These are phyloP conservation scores for Labeo catla DNA, from an alignment of 2,113 vertebrate genomes.

Conservation along the genomic window DNA sequence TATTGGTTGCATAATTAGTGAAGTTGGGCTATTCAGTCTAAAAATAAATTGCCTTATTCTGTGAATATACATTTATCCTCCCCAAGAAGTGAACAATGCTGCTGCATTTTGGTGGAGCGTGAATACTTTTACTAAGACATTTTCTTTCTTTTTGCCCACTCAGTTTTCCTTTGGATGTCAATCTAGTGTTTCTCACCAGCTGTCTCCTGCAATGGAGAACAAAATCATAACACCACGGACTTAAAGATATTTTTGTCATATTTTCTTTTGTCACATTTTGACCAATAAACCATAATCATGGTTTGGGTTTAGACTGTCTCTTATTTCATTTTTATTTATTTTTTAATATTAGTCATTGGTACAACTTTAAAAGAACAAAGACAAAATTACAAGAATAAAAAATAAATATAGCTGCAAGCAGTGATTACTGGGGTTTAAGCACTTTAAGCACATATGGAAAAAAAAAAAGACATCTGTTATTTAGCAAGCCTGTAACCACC, in stretches of 20 bases:
- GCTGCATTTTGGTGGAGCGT: conserved; percentile 45
- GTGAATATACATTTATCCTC: not conserved
- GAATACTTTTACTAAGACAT: not conserved
- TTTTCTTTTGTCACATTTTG: conserved; percentile 50
- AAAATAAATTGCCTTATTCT: not conserved
- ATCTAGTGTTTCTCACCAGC: conserved; percentile 10
- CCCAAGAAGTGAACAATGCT: not conserved
- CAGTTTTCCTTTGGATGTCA: conserved; percentile 18
- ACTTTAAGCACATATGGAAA: too few species aligned
- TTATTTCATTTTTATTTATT: not conserved
- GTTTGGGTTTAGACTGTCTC: not conserved
- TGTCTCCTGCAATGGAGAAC: conserved; percentile 29
- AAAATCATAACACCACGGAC: conserved; percentile 22
- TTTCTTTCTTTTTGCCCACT: conserved; percentile 18
- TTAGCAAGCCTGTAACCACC: too few species aligned
- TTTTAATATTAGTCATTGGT: not conserved
- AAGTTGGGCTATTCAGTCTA: not conserved
- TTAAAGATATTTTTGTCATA: conserved; percentile 21
- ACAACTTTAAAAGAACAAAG: too few species aligned
- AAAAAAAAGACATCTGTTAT: too few species aligned
- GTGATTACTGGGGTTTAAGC: too few species aligned
- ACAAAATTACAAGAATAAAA: too few species aligned
- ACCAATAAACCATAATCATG: conserved; percentile 61
- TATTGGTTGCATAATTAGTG: not conserved
- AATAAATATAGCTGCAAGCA: too few species aligned